Evolutionary conservation across 2,113 vertebrate species (phyloP).

Genomic region (Xenopus laevis): DNA sequence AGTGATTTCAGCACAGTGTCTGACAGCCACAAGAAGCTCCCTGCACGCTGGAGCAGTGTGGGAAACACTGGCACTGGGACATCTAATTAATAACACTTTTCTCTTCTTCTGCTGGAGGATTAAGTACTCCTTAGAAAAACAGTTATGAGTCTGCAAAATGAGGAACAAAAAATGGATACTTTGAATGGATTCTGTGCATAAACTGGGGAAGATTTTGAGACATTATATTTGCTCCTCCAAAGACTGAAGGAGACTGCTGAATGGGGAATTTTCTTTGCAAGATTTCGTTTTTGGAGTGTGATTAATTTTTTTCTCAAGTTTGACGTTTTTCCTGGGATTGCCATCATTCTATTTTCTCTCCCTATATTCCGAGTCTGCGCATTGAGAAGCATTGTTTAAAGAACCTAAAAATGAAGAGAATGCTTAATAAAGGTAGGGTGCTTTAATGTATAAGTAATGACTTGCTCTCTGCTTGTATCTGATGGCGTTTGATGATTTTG

Average conservation of each 20-base stretch:
- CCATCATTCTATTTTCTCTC: background rate
- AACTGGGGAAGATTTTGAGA: conserved; percentile 3
- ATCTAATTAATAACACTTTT: conserved; percentile 27
- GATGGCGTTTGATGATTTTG: background rate
- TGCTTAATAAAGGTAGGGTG: conserved; percentile 22
- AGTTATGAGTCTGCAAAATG: conserved; percentile 12
- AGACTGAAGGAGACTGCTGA: conserved; percentile 10
- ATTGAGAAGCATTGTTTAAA: background rate
- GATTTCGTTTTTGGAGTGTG: conserved; percentile 9
- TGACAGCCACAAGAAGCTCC: conserved; percentile 19
- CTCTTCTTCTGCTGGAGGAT: background rate
- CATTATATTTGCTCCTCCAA: background rate
- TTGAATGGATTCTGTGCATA: conserved; percentile 6
- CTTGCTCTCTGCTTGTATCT: background rate
- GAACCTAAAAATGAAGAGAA: conserved; percentile 16
- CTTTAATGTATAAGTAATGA: background rate
- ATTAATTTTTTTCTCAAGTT: conserved; percentile 28
- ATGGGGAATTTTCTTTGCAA: conserved; percentile 24
- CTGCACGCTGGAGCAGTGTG: conserved; percentile 21
- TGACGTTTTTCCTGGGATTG: conserved; percentile 25
- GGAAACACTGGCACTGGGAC: conserved; percentile 20
- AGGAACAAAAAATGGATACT: conserved; percentile 19
- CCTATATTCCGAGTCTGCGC: background rate
- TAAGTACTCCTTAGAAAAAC: conserved; percentile 5
- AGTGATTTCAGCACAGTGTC: conserved; percentile 22